These are phyloP conservation scores for Nomada fucata DNA, from an alignment of 2,888 invertebrate species.

Conservation along the genomic window DNA sequence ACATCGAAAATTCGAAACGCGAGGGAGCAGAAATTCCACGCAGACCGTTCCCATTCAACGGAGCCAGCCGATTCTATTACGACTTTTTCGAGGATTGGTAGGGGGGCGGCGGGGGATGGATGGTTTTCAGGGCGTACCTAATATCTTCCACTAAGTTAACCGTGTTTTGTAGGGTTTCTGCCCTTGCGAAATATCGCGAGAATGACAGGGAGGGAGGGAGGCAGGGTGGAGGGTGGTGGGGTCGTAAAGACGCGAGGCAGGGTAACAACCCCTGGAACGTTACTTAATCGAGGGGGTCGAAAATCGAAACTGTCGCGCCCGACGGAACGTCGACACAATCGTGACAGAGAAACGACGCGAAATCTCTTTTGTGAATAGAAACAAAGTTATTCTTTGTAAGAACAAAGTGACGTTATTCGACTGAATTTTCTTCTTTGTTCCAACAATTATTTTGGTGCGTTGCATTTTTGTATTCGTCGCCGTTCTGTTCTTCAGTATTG, in stretches of 20 bases:
- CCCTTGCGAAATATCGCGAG: conserved; percentile 52
- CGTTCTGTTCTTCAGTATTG: background rate
- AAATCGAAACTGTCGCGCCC: background rate
- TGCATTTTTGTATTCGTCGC: too few relatives aligned
- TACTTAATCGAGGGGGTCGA: conserved; percentile 36
- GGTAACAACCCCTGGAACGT: conserved; percentile 54
- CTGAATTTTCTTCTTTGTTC: too few relatives aligned
- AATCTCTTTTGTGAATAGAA: too few relatives aligned
- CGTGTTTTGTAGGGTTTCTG: conserved; percentile 68
- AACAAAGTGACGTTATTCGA: too few relatives aligned
- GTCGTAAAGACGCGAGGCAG: conserved; percentile 35
- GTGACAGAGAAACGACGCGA: background rate
- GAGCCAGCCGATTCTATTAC: conserved; percentile 49
- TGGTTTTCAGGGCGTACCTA: conserved; percentile 72
- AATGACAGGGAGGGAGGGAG: conserved; percentile 26
- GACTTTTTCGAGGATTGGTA: conserved; percentile 34
- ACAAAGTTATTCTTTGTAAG: too few relatives aligned
- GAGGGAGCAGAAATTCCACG: conserved; percentile 12
- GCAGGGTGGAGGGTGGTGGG: too few relatives aligned
- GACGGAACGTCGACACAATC: background rate
- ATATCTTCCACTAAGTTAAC: conserved; percentile 76
- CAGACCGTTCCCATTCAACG: conserved; percentile 13
- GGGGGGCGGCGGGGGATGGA: conserved; percentile 37
- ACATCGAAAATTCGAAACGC: background rate
- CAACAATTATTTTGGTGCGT: too few relatives aligned